These are phyloP conservation scores for Nomada ferruginata DNA, from an alignment of 2,888 invertebrate genomes.

Conservation along the genomic window DNA sequence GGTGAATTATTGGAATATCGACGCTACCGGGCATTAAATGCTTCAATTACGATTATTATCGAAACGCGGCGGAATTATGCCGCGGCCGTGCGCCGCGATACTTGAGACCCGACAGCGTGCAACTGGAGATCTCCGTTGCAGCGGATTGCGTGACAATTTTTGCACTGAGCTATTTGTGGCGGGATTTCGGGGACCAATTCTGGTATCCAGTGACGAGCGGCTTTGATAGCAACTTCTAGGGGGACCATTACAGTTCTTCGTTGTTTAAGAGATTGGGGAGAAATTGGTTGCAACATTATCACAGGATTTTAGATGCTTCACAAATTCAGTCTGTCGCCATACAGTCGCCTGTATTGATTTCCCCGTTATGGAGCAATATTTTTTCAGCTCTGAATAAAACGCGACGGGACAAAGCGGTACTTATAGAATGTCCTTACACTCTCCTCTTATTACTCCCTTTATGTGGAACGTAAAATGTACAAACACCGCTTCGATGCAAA, in stretches of 20 bases:
- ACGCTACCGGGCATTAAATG: slow-evolving; percentile 80
- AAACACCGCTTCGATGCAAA: slow-evolving; percentile 4
- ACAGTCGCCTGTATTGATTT: no score
- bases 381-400: no score
- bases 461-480: slow-evolving; percentile 1
- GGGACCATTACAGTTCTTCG: no score
- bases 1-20: slow-evolving; percentile 83
- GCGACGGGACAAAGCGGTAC: no score
- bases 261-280: no score
- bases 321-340: no score
- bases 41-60: slow-evolving; percentile 80
- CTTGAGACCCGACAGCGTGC: slow-evolving; percentile 21
- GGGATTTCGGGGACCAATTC: no score
- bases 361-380: no score
- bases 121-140: slow-evolving; percentile 4
- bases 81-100: slow-evolving; percentile 29
- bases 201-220: no score
- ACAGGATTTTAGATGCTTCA: no score
- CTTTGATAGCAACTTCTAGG: no score
- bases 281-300: no score
- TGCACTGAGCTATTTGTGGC: neutral
- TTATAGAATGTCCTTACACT: neutral
- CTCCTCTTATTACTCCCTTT: neutral
- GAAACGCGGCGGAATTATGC: slow-evolving; percentile 67
- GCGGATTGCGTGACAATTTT: neutral